Base-by-base conservation (phyloP, 2,888 invertebrate species). In the Drosophila mettleri region DNA sequence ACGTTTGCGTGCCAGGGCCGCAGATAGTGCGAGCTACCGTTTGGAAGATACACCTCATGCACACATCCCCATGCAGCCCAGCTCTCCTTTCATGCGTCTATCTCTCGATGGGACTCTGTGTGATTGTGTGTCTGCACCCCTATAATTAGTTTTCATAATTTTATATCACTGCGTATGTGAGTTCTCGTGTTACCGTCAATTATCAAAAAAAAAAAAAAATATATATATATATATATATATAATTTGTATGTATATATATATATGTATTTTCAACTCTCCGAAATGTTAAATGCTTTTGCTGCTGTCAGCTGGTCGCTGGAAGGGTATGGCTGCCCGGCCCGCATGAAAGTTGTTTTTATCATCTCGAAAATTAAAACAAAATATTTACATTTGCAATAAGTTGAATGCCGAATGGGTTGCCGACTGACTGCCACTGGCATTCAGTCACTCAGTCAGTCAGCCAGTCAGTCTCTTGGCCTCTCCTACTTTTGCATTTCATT, bases 301-400 rank as follows among this genome's bases (percentile, higher is more conserved):
- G 24, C 24, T 43, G 43, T 43, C 22, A 29, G 58, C 27, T 48
- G 18, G 46, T 27, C 29, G 16, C 14, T 3, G 27, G n/a, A 51
- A 18, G 48, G 48, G 73, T 8, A 36, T 18, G 46, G 0, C 49
- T 43, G 61, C 85, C 85, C 49, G 46, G 61, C 85, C 85, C 80
- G 85, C 85, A 85, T 85, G 53, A 69, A 77, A 79, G 67, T 74
- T 71, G 61, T 70, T 74, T 69, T 80, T 80, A 75, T 70, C 73
- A 72, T 71, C 71, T 67, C 45, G 49, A 43, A 82, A 85, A 87
- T 86, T 83, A 80, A 83, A 83, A 84, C 84, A 81, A 87, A 85
- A 85, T 87, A 87, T 86, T 86, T 85, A 87, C 82, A 80, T 80
- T 87, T 75, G 73, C 86, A 76, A 83, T 86, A 80, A 80, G 80